Conservation (phyloP, 1,140 invertebrate genomes). For the Holcopasites calliopsidis region DNA sequence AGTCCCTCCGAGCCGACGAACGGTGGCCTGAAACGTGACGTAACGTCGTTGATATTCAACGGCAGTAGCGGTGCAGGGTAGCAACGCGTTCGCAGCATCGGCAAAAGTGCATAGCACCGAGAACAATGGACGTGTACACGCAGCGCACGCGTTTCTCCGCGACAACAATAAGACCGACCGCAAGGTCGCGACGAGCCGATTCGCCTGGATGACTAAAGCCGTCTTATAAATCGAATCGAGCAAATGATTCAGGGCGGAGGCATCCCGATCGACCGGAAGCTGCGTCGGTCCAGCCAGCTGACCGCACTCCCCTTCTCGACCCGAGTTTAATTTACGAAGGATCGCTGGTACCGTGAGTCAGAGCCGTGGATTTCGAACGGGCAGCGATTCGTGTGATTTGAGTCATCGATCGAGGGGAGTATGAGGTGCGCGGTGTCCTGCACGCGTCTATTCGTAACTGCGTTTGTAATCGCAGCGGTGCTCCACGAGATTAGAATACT, state of each 20-base stretch:
- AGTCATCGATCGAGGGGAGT: conserved; percentile 4
- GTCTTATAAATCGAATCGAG: conserved; percentile 29
- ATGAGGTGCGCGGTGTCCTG: neutral
- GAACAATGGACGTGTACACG: conserved; percentile 45
- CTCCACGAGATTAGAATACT: conserved; percentile 22
- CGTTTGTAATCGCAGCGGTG: neutral
- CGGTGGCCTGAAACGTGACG: conserved; percentile 5
- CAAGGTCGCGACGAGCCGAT: conserved; percentile 35
- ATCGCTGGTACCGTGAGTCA: conserved; percentile 24
- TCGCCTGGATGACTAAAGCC: conserved; percentile 44
- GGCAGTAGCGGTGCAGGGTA: conserved; percentile 28
- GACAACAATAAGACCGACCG: conserved; percentile 40
- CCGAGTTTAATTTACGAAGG: conserved; percentile 25
- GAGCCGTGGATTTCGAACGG: conserved; percentile 26
- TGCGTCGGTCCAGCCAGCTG: neutral
- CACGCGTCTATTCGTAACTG: neutral
- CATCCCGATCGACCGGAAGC: conserved; percentile 55
- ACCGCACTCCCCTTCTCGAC: conserved; percentile 22
- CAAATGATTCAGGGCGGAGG: conserved; percentile 58
- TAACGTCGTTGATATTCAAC: conserved; percentile 29
- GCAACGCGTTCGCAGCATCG: conserved; percentile 35
- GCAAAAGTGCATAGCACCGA: conserved; percentile 34
- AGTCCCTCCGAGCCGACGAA: neutral
- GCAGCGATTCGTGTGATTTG: conserved; percentile 23
- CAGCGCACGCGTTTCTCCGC: neutral